Percentiles rank a stretch among this genome's conserved stretches.
phyloP scores from a whole-genome alignment of 2,113 vertebrate genomes.

The Megalops atlanticus region DNA sequence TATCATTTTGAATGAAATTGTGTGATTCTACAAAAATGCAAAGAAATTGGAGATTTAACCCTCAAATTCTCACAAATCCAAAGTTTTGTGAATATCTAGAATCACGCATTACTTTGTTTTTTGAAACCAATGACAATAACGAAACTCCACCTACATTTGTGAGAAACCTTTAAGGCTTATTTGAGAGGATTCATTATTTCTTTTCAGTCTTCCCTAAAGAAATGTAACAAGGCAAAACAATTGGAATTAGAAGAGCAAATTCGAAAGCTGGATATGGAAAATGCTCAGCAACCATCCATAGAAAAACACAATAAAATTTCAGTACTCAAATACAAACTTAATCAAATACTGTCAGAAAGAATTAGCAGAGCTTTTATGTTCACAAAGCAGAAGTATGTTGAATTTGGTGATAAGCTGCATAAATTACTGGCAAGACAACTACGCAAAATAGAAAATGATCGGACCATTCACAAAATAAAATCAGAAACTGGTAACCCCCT shows the following conservation, averaged over 20 bases:
- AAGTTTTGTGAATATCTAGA: background rate
- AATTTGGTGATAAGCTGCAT: no score
- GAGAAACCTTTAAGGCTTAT: slow-evolving; percentile 18
- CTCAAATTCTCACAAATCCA: background rate
- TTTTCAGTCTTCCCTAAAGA: slow-evolving; percentile 17
- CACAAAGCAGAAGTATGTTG: no score
- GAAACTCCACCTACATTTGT: background rate
- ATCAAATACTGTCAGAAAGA: slow-evolving; percentile 11
- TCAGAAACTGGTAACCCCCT: no score
- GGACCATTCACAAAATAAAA: no score
- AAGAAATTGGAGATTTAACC: background rate
- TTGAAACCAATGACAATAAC: background rate
- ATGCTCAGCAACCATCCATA: background rate
- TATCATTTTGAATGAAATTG: background rate
- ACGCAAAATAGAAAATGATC: no score
- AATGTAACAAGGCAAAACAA: background rate
- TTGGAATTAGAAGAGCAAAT: background rate
- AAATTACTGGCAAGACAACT: no score
- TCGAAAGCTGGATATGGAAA: background rate
- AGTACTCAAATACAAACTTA: slow-evolving; percentile 1
- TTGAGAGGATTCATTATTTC: slow-evolving; percentile 16
- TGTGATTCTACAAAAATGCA: background rate
- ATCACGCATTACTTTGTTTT: background rate
- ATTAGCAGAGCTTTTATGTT: no score
- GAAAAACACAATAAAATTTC: background rate